Evolutionary conservation across 2,888 invertebrate species (phyloP).

Genomic region (Caenorhabditis panamensis): DNA sequence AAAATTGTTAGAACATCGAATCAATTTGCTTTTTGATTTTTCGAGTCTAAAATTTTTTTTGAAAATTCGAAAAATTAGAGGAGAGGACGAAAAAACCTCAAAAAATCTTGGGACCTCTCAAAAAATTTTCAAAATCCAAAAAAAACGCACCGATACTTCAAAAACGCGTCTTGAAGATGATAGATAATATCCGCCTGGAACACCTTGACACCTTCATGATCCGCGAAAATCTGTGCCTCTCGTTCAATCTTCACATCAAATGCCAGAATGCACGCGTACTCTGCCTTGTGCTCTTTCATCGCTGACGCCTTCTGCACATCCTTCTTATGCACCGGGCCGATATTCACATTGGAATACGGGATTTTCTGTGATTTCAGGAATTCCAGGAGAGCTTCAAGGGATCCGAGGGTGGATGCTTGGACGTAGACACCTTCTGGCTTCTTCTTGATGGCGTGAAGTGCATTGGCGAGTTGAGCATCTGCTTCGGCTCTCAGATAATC

Average conservation of each 20-base stretch:
- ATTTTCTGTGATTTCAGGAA: constrained; percentile 93
- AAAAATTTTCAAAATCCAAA: not conserved
- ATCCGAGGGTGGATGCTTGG: constrained; percentile 99
- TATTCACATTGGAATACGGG: constrained; percentile 98
- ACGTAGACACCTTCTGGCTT: constrained; percentile 96
- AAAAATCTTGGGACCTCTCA: too few species aligned
- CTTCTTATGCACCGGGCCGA: constrained; percentile 98
- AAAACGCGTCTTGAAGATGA: constrained; percentile 97
- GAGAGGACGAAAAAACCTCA: too few species aligned
- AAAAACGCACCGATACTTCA: constrained; percentile 77
- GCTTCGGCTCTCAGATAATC: constrained; percentile 92
- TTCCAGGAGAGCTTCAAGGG: constrained; percentile 95
- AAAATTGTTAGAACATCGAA: too few species aligned
- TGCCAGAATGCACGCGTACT: constrained; percentile 96
- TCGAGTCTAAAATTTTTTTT: too few species aligned
- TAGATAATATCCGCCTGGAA: constrained; percentile 99
- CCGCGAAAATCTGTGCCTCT: constrained; percentile 98
- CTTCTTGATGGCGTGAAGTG: constrained; percentile 92
- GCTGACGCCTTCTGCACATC: constrained; percentile 99
- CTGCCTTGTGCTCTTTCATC: constrained; percentile 98
- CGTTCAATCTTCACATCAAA: constrained; percentile 96
- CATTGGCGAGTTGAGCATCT: constrained; percentile 90
- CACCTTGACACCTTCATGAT: constrained; percentile 93
- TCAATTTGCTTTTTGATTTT: too few species aligned
- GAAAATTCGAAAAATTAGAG: too few species aligned